Conservation (phyloP, 2,113 vertebrate genomes). For the Entomyzon cyanotis region DNA sequence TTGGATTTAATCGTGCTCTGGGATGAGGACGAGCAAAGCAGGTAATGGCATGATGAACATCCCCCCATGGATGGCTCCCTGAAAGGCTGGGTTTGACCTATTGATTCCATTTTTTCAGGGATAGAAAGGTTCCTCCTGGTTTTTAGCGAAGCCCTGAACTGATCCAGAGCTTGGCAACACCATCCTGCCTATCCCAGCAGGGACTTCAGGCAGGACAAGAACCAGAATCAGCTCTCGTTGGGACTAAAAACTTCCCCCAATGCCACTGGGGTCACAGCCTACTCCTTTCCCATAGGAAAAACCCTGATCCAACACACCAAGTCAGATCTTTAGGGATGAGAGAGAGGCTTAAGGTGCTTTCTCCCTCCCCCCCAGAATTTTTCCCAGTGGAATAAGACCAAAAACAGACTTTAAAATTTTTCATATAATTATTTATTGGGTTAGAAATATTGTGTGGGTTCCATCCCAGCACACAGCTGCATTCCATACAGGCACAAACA, state of each 20-base stretch:
- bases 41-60: rapidly evolving
- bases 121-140: background rate
- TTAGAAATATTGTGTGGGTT: background rate
- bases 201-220: background rate
- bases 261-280: background rate
- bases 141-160: background rate
- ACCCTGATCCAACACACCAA: background rate
- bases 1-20: rapidly evolving
- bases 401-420: background rate
- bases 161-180: background rate
- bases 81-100: background rate
- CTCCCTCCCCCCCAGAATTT: rapidly evolving
- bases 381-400: background rate
- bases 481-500: background rate
- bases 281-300: rapidly evolving
- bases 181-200: background rate
- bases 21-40: rapidly evolving
- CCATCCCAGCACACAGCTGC: rapidly evolving
- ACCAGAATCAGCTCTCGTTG: rapidly evolving
- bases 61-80: rapidly evolving
- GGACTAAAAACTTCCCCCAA: background rate
- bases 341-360: rapidly evolving
- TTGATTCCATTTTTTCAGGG: background rate
- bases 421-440: background rate
- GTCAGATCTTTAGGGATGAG: background rate